A percentile compares a stretch with the other conserved stretches of the same genome.
phyloP scores from a whole-genome alignment of 2,888 invertebrate genomes.

The Tiliacea aurago region DNA sequence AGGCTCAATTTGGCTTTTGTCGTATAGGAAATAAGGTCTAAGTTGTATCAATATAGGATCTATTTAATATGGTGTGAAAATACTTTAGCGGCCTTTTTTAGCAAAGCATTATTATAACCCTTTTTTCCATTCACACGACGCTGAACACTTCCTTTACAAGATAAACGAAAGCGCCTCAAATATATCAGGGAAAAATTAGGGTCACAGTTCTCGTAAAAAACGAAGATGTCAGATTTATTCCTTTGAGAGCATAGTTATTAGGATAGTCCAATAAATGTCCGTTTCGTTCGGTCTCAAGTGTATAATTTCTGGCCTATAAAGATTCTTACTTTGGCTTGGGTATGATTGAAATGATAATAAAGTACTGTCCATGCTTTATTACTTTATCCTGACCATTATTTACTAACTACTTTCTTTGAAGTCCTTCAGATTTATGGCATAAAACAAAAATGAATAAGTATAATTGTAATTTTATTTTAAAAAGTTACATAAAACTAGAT shows the following conservation, averaged over 20 bases:
- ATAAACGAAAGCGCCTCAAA: slow-evolving; percentile 41
- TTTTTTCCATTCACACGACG: slow-evolving; percentile 27
- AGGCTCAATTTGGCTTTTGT: neutral
- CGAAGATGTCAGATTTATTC: slow-evolving; percentile 54
- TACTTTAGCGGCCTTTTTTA: slow-evolving; percentile 6
- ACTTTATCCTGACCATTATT: too few relatives aligned
- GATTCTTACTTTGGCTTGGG: neutral
- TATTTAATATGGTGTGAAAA: slow-evolving; percentile 32
- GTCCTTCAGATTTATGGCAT: neutral
- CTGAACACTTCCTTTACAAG: slow-evolving; percentile 28
- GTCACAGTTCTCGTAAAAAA: slow-evolving; percentile 40
- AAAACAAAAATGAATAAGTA: neutral
- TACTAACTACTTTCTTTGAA: neutral
- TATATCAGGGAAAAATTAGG: slow-evolving; percentile 47
- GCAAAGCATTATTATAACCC: slow-evolving; percentile 38
- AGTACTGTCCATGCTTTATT: neutral
- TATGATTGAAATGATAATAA: neutral
- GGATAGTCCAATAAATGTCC: slow-evolving; percentile 37
- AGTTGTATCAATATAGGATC: slow-evolving; percentile 9
- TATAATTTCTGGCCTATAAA: slow-evolving; percentile 18
- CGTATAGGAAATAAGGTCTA: slow-evolving; percentile 5
- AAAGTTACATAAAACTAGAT: neutral
- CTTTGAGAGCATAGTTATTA: slow-evolving; percentile 42
- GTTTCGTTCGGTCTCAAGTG: slow-evolving; percentile 24
- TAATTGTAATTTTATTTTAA: neutral